A percentile compares a stretch with the other conserved stretches of the same genome.
These are phyloP conservation scores for human DNA, from an alignment of 2,113 vertebrate genomes.

Conservation along the genomic window GRCh38 chr20:54891501-54892000, in stretches of 20 bases:
- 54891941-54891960: not conserved
- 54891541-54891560: accelerated
- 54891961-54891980: not conserved
- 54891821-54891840: not conserved
- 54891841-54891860: not conserved
- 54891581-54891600: not conserved
- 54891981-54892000: not conserved
- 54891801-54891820: not conserved
- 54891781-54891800: not conserved
- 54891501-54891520: accelerated
- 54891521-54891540: accelerated
- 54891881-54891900: not conserved
- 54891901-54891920: not conserved
- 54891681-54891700: not conserved
- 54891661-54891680: not conserved
- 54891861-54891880: not conserved
- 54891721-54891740: not conserved
- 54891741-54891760: not conserved
- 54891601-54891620: accelerated
- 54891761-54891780: not conserved
- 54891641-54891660: not conserved
- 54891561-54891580: accelerated
- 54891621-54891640: not conserved
- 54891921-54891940: not conserved
- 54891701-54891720: not conserved